phyloP scores from a whole-genome alignment of 2,888 invertebrate species.

The Nomada hirtipes region DNA sequence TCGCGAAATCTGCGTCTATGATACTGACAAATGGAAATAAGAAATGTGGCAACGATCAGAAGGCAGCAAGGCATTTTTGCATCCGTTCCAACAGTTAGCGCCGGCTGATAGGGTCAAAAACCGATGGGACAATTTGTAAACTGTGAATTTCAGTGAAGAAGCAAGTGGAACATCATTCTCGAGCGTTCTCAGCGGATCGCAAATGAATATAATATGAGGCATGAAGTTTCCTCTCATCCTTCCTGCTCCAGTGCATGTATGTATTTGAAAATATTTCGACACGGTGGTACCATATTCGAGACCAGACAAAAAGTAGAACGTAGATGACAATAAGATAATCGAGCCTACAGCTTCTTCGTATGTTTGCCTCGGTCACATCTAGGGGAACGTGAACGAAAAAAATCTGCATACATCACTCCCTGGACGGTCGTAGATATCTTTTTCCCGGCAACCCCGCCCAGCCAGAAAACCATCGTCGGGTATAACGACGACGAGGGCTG shows the following conservation, averaged over 20 bases:
- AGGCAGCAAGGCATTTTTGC: background rate
- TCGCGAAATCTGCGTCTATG: background rate
- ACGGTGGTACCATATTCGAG: background rate
- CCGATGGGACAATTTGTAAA: too few species aligned
- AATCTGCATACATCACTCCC: slow-evolving; percentile 73
- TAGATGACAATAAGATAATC: slow-evolving; percentile 41
- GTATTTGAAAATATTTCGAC: background rate
- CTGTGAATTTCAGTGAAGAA: slow-evolving; percentile 59
- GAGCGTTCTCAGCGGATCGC: slow-evolving; percentile 65
- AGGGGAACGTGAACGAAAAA: slow-evolving; percentile 55
- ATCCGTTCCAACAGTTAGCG: too few species aligned
- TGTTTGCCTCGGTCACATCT: slow-evolving; percentile 23
- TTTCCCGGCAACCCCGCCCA: background rate
- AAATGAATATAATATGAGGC: slow-evolving; percentile 70
- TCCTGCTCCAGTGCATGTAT: background rate
- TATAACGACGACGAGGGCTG: slow-evolving; percentile 47
- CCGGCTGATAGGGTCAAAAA: too few species aligned
- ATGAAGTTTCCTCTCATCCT: slow-evolving; percentile 34
- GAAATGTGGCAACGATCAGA: slow-evolving; percentile 19
- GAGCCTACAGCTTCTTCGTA: slow-evolving; percentile 32
- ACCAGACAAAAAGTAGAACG: slow-evolving; percentile 26
- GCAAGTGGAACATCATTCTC: slow-evolving; percentile 48
- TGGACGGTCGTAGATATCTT: slow-evolving; percentile 50
- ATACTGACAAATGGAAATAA: background rate
- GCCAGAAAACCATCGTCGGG: slow-evolving; percentile 26